Evolutionary conservation across 2,797 vertebrate genomes (phyloP).

Genomic region (Ambastaia sidthimunki): DNA sequence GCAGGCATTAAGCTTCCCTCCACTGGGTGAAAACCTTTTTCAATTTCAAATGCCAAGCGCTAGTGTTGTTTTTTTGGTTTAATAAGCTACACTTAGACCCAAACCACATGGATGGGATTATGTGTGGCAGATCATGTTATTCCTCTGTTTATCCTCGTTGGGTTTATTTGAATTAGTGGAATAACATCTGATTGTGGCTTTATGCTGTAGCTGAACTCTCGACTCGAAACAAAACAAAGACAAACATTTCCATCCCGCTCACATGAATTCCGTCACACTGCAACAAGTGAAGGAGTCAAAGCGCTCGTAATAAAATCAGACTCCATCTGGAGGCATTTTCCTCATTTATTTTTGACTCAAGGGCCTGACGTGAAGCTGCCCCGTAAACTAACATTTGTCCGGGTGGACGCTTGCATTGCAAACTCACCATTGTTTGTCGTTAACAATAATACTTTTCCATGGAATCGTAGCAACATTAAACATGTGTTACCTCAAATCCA

Average conservation of each 20-base stretch:
- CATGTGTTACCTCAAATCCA: slow-evolving; percentile 69
- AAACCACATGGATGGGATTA: slow-evolving; percentile 60
- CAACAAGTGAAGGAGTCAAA: slow-evolving; percentile 49
- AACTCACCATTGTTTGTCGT: neutral
- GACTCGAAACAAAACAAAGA: slow-evolving; percentile 49
- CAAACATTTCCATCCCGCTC: slow-evolving; percentile 55
- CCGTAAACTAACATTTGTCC: slow-evolving; percentile 18
- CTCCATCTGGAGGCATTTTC: slow-evolving; percentile 54
- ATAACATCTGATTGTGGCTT: slow-evolving; percentile 63
- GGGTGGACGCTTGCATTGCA: slow-evolving; percentile 12
- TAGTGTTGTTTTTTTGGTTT: slow-evolving; percentile 7
- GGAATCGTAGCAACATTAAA: slow-evolving; percentile 65
- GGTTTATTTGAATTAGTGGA: slow-evolving; percentile 66
- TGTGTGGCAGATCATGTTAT: slow-evolving; percentile 45
- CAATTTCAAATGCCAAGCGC: slow-evolving; percentile 30
- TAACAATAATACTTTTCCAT: slow-evolving; percentile 1
- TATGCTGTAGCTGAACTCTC: slow-evolving; percentile 44
- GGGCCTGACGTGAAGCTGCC: slow-evolving; percentile 17
- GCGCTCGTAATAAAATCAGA: slow-evolving; percentile 43
- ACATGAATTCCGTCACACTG: slow-evolving; percentile 42
- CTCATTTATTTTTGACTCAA: slow-evolving; percentile 47
- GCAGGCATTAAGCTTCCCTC: neutral
- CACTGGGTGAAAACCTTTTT: slow-evolving; percentile 9
- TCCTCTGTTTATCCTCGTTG: slow-evolving; percentile 56
- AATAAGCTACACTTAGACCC: slow-evolving; percentile 38